Percentiles rank a stretch among this genome's conserved stretches.
These are phyloP conservation scores for Brachionus manjavacas DNA, from an alignment of 1,140 invertebrate genomes.

Conservation along the genomic window DNA sequence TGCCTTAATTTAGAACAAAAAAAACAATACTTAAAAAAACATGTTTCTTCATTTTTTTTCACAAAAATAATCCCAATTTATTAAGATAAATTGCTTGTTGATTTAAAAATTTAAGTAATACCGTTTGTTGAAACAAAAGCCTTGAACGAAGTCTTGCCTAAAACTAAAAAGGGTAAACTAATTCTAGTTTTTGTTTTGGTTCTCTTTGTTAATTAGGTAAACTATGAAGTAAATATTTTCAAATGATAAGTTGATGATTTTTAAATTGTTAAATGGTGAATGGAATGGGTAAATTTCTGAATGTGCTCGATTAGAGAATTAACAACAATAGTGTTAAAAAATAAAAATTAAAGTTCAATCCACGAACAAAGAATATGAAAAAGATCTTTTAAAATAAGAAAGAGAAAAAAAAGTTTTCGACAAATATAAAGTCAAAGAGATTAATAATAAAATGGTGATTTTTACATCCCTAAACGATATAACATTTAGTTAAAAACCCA, in stretches of 20 bases:
- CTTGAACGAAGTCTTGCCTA: background rate
- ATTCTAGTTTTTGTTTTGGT: background rate
- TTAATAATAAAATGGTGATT: slow-evolving; percentile 2
- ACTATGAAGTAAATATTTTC: background rate
- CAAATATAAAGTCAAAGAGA: background rate
- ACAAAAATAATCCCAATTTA: background rate
- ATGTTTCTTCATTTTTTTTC: background rate
- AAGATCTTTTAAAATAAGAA: background rate
- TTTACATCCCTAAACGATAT: background rate
- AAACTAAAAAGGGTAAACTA: background rate
- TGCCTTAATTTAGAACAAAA: background rate
- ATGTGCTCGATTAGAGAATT: background rate
- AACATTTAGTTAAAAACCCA: slow-evolving; percentile 6
- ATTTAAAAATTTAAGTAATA: background rate
- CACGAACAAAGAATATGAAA: background rate
- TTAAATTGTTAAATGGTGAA: background rate
- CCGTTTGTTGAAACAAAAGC: background rate
- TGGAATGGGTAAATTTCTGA: background rate
- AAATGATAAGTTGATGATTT: background rate
- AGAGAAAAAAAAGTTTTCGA: background rate
- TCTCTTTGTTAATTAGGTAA: background rate
- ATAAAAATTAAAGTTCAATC: background rate
- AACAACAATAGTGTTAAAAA: background rate
- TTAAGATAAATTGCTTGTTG: background rate
- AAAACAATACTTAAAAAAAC: background rate